Conservation (phyloP, 2,113 vertebrate genomes). For the Athene cunicularia region DNA sequence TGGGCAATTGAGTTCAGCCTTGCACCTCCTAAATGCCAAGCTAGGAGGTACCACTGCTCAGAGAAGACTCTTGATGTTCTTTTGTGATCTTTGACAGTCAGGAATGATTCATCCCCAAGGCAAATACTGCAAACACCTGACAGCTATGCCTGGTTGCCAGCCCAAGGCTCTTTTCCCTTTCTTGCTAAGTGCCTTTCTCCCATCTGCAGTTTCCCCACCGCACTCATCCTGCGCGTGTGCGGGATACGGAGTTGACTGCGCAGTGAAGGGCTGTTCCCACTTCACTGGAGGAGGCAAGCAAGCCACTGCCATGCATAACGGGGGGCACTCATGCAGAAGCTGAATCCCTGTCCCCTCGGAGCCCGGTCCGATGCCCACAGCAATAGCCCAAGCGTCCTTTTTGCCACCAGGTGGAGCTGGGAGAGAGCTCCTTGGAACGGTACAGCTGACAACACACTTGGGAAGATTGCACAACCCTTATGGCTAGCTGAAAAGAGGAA, state of each 20-base stretch:
- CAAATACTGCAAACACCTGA: neutral
- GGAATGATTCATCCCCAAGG: neutral
- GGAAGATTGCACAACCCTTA: neutral
- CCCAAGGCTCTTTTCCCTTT: neutral
- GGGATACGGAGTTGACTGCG: rapidly evolving
- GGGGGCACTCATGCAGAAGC: neutral
- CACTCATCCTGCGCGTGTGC: rapidly evolving
- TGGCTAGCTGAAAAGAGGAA: neutral
- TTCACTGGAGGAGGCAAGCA: rapidly evolving
- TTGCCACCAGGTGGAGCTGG: slow-evolving; percentile 59
- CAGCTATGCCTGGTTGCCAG: neutral
- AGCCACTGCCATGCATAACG: rapidly evolving
- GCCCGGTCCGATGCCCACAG: neutral
- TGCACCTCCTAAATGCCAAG: neutral
- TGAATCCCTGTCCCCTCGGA: neutral
- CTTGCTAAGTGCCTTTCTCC: neutral
- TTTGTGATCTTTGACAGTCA: neutral
- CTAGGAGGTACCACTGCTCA: neutral
- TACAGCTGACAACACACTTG: neutral
- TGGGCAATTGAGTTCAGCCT: neutral
- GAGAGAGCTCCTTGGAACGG: neutral
- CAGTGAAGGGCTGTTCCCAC: neutral
- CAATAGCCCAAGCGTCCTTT: neutral
- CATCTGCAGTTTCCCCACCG: neutral
- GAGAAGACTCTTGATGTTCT: neutral